Base-by-base conservation (phyloP, 2,888 invertebrate genomes). In the Gnatocerus cornutus region DNA sequence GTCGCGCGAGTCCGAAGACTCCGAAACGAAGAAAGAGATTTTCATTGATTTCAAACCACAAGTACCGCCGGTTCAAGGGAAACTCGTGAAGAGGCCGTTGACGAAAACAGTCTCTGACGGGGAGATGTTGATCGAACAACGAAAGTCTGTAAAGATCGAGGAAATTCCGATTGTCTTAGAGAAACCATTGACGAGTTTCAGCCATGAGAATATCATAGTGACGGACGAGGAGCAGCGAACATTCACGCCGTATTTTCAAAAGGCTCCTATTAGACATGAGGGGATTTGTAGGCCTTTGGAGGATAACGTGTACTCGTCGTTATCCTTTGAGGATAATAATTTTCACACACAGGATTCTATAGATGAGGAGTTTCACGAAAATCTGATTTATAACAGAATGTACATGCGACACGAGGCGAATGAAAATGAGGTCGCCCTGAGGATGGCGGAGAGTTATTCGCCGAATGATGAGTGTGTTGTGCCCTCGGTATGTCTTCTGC, bases 11-110 rank as follows among this genome's bases (percentile, higher is more conserved):
- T 83, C 82, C 6, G 84, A 84, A 69, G 84, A 85, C 68, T 84
- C 83, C 3, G 87, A 89, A 81, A 87, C 89, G 73, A 89, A 90
- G 76, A 90, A 90, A 76, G 95, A 95, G 85, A 95, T 95, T 65
- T 91, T 95, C 71, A 95, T 95, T 74, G 93, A 95, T 82, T 95
- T 95, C 82, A 94, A 95, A 84, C 95, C 95, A 4, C 89, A 90
- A 71, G 85, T 90, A 9, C 90, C 91, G 4, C 39, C 72, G 7
- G 13, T 27, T 16, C 67, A 62, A n/a, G 73, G 72, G 21, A 78
- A 87, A 86, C 77, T 87, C 86, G 77, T 84, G 84, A 81, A 84
- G 74, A 79, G 86, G 78, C 83, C 82, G 1, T 85, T 93, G 68
- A 90, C 91, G 69, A 94, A 94, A 86, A 93, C 94, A 0, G 86